phyloP scores from a whole-genome alignment of 1,140 invertebrate species.

The Listronotus bonariensis region DNA sequence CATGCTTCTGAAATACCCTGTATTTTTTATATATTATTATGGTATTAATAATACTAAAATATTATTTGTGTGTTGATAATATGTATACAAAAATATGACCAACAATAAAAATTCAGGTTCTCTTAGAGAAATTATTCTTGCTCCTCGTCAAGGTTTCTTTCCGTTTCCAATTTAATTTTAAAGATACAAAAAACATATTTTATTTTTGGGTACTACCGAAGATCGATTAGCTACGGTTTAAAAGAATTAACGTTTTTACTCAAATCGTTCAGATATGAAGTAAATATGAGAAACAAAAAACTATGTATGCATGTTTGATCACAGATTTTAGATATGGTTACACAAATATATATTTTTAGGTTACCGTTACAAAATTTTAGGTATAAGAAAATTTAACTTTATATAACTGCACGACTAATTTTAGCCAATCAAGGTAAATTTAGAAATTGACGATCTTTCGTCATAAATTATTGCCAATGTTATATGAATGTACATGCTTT shows the following conservation, averaged over 20 bases:
- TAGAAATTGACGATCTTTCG: slow-evolving; percentile 14
- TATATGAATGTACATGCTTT: no score
- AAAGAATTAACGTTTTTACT: slow-evolving; percentile 24
- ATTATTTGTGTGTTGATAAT: no score
- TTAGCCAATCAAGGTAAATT: slow-evolving; percentile 26
- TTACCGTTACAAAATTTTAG: slow-evolving; percentile 14
- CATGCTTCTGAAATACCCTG: no score
- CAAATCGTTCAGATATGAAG: slow-evolving; percentile 17
- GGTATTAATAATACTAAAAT: no score
- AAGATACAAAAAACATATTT: slow-evolving; percentile 19
- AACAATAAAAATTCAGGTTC: no score
- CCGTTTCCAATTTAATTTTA: slow-evolving; percentile 10
- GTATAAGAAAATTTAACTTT: slow-evolving; percentile 23
- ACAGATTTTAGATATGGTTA: slow-evolving; percentile 21
- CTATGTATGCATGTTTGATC: slow-evolving; percentile 24
- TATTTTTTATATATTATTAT: no score
- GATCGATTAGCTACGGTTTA: slow-evolving; percentile 23
- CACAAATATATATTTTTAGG: slow-evolving; percentile 12
- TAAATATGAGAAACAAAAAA: slow-evolving; percentile 20
- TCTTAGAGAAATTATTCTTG: no score
- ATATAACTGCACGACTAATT: slow-evolving; percentile 14
- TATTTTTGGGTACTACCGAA: slow-evolving; percentile 7
- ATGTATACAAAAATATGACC: no score
- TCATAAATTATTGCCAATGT: no score
- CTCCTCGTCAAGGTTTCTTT: not conserved